Base-by-base conservation (phyloP, 2,888 invertebrate genomes). In the Chironomus riparius region DNA sequence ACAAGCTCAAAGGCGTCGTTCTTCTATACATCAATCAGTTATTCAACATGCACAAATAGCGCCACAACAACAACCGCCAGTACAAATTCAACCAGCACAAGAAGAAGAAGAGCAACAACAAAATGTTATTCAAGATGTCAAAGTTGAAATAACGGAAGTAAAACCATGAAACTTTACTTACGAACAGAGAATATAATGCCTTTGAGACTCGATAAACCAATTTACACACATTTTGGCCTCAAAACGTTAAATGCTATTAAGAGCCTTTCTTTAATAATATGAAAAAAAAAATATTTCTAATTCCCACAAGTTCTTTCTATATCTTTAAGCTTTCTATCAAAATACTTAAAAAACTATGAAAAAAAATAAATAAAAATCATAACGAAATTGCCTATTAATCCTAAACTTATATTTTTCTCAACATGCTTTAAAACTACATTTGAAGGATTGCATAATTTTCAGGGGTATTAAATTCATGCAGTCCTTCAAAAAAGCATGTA, bases 31-130 rank as follows among this genome's bases (percentile, higher is more conserved):
- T 47, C 38, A 15, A 7, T 47, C 69, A 15, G 28, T 21, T 12
- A 21, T 65, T 22, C 65, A 65, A 80, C 78, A 78, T 81, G 80
- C 77, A 80, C 80, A 71, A 77, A 78, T 73, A 80, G 79, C 79
- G 80, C 82, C 24, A 81, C 81, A 61, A 81, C 82, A 50, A 82
- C 83, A 56, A 65, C 21, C 65, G 21, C 65, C 65, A 65, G 65
- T 65, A 24, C 65, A 68, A 68, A 22, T 68, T 68, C 22, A 68
- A 12, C 13, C 22, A 28, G 22, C 22, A 22, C 22, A 12, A 10
- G 22, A 68, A 12, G 18, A 18, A 10, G 21, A 13, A 12, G 65
- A 65, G 13, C 65, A 21, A 13, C 21, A 65, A 12, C 18, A n/a
- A 21, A 47, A 47, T 28, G 2, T 47, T 21, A 22, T 69, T 15